Evolutionary conservation across 1,140 invertebrate genomes (phyloP), one percentile per base, ranked within the genome.

Genomic region (silkworm (Bombyx mori)): DNA sequence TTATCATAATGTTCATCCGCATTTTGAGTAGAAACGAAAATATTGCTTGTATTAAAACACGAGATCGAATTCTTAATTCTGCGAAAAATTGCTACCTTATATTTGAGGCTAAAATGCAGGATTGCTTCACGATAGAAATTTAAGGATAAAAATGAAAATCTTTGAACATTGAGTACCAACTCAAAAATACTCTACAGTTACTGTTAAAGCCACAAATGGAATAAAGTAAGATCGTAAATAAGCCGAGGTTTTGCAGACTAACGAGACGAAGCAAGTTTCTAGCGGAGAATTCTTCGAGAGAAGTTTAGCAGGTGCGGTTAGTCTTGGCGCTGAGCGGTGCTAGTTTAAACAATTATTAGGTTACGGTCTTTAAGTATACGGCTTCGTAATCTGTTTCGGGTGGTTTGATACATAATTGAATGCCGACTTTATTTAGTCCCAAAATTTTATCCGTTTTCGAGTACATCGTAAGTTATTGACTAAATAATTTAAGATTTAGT

Each of bases 151-250:
- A 35, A 1, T 5, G 0, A 35, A 9, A 47, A 47, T 10, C 5
- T 10, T 47, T 7, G 10, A n/a, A 8, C 46, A 18, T 18, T 5
- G 46, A 47, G 46, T 47, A 47, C 7, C 45, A 52, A 61, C 58
- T 57, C 59, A 66, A 71, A 71, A 71, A 71, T 63, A 67, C 61
- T 68, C 54, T 52, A 60, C 61, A 61, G 59, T 66, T 57, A 57
- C 62, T 52, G 53, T 68, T 35, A 35, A 35, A 69, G 62, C 70
- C 69, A 61, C 77, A 77, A 82, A 81, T 76, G 73, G 77, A 76
- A 79, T 76, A 82, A 80, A 82, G 77, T 82, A 77, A 62, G 61
- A 57, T 60, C 74, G 79, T 84, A 81, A 84, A 84, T 82, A 84
- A 77, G 69, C 70, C 43, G 63, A 57, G 54, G 64, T 82, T 82